phyloP scores from a whole-genome alignment of 1,140 invertebrate genomes.

The Bombus turneri region DNA sequence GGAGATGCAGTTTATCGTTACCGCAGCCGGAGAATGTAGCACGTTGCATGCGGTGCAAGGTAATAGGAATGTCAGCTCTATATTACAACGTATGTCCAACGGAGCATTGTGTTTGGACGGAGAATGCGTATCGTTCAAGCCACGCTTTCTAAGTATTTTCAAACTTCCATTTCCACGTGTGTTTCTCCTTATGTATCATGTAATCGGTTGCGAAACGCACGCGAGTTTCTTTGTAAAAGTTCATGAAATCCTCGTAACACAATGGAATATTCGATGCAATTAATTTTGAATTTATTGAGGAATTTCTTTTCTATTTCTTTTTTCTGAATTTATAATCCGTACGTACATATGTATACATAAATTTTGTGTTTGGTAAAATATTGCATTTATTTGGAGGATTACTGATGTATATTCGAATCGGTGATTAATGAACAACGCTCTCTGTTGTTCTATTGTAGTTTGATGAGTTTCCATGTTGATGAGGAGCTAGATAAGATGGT shows the following conservation, averaged over 20 bases:
- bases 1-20: conserved; percentile 35
- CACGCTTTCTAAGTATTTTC: conserved; percentile 45
- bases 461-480: background rate
- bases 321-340: rapidly evolving
- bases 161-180: conserved; percentile 18
- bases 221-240: background rate
- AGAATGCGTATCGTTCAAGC: conserved; percentile 8
- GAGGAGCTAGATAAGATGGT: background rate
- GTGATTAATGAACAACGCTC: background rate
- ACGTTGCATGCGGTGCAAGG: conserved; percentile 29
- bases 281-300: background rate
- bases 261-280: background rate
- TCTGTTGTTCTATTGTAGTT: background rate
- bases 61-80: conserved; percentile 44
- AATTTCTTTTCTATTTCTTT: background rate
- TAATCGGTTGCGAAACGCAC: conserved; percentile 17
- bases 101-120: conserved; percentile 31
- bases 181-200: conserved; percentile 2
- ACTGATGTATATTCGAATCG: background rate
- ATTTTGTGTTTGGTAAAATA: background rate
- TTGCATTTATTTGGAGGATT: background rate
- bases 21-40: conserved; percentile 35
- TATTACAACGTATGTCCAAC: conserved; percentile 28
- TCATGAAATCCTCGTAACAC: no score
- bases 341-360: background rate